Evolutionary conservation across 2,113 vertebrate species (phyloP).

Genomic region (Taxidea taxus): DNA sequence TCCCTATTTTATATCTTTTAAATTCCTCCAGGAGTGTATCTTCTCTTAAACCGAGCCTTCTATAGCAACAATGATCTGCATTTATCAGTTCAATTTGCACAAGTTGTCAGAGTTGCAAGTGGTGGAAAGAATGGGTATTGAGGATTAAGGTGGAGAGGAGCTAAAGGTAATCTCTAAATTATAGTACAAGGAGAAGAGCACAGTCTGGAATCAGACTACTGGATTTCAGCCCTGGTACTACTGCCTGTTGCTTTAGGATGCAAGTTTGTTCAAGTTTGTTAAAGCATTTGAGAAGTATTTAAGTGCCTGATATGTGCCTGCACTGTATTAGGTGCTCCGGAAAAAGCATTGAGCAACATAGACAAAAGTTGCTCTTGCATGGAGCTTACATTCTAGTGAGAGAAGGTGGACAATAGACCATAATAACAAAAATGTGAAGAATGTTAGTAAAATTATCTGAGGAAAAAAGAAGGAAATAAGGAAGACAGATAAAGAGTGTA

Average conservation of each 20-base stretch:
- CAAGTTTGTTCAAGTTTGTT: neutral
- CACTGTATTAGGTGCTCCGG: neutral
- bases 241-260: neutral
- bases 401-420: neutral
- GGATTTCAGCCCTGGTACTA: neutral
- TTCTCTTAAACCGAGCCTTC: neutral
- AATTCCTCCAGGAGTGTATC: neutral
- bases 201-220: neutral
- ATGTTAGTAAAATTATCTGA: neutral
- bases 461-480: neutral
- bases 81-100: neutral
- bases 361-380: neutral
- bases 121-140: neutral
- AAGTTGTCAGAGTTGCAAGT: neutral
- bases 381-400: neutral
- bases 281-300: neutral
- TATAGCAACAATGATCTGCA: neutral
- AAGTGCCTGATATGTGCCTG: neutral
- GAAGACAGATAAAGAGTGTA: neutral
- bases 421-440: neutral
- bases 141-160: neutral
- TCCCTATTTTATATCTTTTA: neutral
- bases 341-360: neutral
- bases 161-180: neutral
- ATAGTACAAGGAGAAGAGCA: neutral